These are phyloP conservation scores for Blastobasis lacticolella DNA, from an alignment of 2,888 invertebrate genomes.

Conservation along the genomic window DNA sequence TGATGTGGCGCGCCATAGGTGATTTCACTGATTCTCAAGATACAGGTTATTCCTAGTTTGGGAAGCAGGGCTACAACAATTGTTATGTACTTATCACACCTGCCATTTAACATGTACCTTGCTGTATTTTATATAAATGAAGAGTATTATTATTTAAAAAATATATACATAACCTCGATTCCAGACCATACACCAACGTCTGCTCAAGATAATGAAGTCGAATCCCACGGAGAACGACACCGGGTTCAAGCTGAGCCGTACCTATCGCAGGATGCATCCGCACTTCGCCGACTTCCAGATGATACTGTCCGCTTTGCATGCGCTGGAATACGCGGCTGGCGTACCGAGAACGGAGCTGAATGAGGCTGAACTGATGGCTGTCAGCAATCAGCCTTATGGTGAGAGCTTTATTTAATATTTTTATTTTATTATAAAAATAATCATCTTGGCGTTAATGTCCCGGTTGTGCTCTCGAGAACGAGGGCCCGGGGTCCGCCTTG, in stretches of 20 bases:
- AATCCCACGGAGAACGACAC: constrained; percentile 7
- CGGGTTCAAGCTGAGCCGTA: constrained; percentile 25
- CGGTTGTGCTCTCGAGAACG: no score
- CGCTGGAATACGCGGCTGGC: constrained; percentile 30
- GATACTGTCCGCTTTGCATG: constrained; percentile 35
- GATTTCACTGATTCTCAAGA: neutral
- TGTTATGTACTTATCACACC: neutral
- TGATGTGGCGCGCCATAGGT: neutral
- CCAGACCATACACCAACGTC: constrained; percentile 36
- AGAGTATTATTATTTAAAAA: neutral
- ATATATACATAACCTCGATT: neutral
- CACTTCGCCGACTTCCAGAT: constrained; percentile 50
- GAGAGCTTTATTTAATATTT: constrained; percentile 5
- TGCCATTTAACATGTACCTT: no score
- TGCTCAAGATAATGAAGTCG: constrained; percentile 22
- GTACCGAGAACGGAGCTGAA: constrained; percentile 24
- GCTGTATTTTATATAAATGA: neutral
- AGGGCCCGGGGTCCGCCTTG: no score
- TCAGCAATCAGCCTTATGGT: constrained; percentile 15
- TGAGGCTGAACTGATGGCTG: constrained; percentile 25
- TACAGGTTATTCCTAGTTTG: neutral
- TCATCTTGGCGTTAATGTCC: no score
- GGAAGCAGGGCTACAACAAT: neutral
- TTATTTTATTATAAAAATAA: neutral
- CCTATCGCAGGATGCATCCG: constrained; percentile 38